Conservation (phyloP, 2,113 vertebrate species). For the Actenoides lindsayi region DNA sequence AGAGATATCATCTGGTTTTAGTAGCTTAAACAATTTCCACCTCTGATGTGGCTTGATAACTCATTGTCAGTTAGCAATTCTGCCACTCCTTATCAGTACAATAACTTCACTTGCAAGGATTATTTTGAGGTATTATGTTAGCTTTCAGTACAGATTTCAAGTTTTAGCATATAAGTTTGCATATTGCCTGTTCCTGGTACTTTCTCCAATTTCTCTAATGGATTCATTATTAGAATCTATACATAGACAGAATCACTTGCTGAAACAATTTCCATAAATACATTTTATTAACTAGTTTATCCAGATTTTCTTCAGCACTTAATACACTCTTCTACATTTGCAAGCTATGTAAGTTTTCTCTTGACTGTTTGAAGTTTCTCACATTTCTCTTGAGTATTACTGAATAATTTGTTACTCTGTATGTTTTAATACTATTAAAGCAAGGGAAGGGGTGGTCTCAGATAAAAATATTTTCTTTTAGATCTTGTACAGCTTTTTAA, state of each 20-base stretch:
- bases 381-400: neutral
- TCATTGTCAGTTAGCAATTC: neutral
- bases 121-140: neutral
- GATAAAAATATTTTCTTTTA: neutral
- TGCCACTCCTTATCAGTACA: neutral
- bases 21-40: neutral
- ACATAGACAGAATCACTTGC: neutral
- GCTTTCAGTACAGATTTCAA: neutral
- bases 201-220: neutral
- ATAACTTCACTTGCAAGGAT: neutral
- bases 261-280: neutral
- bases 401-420: neutral
- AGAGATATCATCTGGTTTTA: neutral
- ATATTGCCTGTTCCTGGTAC: rapidly evolving
- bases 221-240: neutral
- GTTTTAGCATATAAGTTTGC: neutral
- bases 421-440: neutral
- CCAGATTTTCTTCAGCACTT: neutral
- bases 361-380: neutral
- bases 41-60: neutral
- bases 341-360: neutral
- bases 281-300: neutral
- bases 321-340: neutral
- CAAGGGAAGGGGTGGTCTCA: neutral
- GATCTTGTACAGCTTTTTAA: neutral